phyloP scores from a whole-genome alignment of 2,888 invertebrate species.

The Diploptera punctata region DNA sequence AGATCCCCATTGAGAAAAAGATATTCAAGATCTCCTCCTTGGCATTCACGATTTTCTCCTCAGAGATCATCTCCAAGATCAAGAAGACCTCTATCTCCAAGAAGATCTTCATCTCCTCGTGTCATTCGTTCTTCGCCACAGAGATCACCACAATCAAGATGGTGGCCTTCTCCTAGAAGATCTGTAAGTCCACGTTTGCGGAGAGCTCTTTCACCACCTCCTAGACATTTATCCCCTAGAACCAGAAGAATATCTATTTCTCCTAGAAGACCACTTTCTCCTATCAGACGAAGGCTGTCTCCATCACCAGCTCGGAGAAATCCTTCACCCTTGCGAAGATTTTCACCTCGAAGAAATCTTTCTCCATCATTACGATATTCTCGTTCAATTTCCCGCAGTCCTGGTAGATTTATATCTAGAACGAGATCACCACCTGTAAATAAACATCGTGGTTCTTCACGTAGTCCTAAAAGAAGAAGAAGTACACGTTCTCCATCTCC shows the following conservation, averaged over 20 bases:
- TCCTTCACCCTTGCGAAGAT: conserved; percentile 25
- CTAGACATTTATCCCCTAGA: conserved; percentile 14
- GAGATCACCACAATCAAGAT: background rate
- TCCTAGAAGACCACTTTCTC: conserved; percentile 8
- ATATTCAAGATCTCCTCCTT: conserved; percentile 10
- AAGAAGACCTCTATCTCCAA: conserved; percentile 7
- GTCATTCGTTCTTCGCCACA: background rate
- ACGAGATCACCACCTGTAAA: background rate
- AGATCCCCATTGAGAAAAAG: conserved; percentile 16
- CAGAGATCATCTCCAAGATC: background rate
- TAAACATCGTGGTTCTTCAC: background rate
- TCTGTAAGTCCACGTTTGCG: conserved; percentile 4
- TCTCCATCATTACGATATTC: conserved; percentile 20
- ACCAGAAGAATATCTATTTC: conserved; percentile 3
- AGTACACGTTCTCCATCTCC: background rate
- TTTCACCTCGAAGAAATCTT: conserved; percentile 22
- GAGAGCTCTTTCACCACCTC: conserved; percentile 12
- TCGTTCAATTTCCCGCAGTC: conserved; percentile 7
- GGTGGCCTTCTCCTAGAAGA: conserved; percentile 19
- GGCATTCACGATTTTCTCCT: conserved; percentile 7
- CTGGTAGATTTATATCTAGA: background rate
- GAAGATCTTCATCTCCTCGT: conserved; percentile 26
- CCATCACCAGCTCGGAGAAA: conserved; percentile 30
- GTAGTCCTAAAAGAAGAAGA: background rate
- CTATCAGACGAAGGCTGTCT: conserved; percentile 13